These are phyloP conservation scores for Enteromius mattozi DNA, from an alignment of 2,797 vertebrate species.

Conservation along the genomic window DNA sequence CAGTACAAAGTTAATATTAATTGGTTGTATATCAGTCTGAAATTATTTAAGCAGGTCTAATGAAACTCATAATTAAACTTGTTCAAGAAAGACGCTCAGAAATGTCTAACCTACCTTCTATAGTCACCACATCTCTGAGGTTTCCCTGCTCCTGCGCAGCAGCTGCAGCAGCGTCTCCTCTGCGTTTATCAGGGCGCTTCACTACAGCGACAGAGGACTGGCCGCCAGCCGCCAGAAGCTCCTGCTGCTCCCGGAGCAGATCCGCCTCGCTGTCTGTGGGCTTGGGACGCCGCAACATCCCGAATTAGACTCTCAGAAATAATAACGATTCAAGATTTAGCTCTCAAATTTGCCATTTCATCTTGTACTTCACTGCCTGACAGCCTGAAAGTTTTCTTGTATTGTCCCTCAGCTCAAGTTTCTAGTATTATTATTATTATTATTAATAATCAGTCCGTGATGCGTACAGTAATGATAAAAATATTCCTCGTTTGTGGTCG, in stretches of 20 bases:
- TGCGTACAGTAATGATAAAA: not conserved
- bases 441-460: not conserved
- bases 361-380: not conserved
- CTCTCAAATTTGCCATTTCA: not conserved
- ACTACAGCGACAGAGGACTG: slow-evolving; percentile 83
- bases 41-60: not conserved
- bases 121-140: slow-evolving; percentile 86
- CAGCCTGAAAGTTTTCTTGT: slow-evolving; percentile 12
- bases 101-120: slow-evolving; percentile 77
- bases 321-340: not conserved
- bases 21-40: not conserved
- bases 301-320: not conserved
- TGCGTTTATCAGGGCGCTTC: slow-evolving; percentile 88
- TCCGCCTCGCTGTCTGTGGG: slow-evolving; percentile 91
- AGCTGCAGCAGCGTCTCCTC: slow-evolving; percentile 69
- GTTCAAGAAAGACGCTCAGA: not conserved
- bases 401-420: too few species aligned
- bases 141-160: slow-evolving; percentile 17
- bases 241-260: slow-evolving; percentile 87
- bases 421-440: too few species aligned
- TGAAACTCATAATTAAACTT: not conserved
- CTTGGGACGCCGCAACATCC: slow-evolving; percentile 90
- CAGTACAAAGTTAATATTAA: not conserved
- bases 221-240: slow-evolving; percentile 84
- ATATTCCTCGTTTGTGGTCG: not conserved